Conservation (phyloP, 2,888 invertebrate genomes). For the Limnephilus marmoratus region DNA sequence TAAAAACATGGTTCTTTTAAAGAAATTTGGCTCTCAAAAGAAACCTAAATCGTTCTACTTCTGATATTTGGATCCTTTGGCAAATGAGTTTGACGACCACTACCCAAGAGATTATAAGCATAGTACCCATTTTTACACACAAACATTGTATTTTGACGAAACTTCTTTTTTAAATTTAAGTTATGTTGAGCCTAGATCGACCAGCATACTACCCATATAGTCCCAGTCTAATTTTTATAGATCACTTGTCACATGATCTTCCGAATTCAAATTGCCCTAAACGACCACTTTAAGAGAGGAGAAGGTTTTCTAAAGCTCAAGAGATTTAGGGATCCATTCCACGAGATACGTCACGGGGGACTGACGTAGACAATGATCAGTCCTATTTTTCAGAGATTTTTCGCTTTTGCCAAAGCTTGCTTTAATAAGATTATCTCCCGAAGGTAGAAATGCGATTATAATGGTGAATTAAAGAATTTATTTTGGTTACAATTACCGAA, state of each 20-base stretch:
- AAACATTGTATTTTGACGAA: too few species aligned
- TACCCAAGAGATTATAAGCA: too few species aligned
- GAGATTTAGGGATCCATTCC: not conserved
- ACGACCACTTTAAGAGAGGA: not conserved
- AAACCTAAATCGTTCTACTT: too few species aligned
- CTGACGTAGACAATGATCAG: constrained; percentile 11
- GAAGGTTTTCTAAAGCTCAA: not conserved
- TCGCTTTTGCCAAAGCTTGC: not conserved
- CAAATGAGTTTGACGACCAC: too few species aligned
- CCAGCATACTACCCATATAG: too few species aligned
- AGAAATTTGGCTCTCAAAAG: too few species aligned
- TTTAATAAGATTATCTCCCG: constrained; percentile 3
- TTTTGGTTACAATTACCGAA: not conserved
- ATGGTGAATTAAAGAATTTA: not conserved
- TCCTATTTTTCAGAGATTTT: constrained; percentile 5
- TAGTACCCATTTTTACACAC: too few species aligned
- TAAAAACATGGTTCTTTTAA: too few species aligned
- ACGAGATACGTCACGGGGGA: not conserved
- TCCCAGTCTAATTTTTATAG: not conserved
- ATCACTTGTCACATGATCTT: constrained; percentile 30
- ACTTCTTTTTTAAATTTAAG: too few species aligned
- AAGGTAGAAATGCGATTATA: not conserved
- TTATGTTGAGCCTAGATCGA: too few species aligned
- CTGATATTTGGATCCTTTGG: too few species aligned
- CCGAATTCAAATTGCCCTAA: constrained; percentile 7